A percentile compares a stretch with the other conserved stretches of the same genome.
These are phyloP conservation scores for Lamprologus speciosus DNA, from an alignment of 2,113 vertebrate species.

Conservation along the genomic window DNA sequence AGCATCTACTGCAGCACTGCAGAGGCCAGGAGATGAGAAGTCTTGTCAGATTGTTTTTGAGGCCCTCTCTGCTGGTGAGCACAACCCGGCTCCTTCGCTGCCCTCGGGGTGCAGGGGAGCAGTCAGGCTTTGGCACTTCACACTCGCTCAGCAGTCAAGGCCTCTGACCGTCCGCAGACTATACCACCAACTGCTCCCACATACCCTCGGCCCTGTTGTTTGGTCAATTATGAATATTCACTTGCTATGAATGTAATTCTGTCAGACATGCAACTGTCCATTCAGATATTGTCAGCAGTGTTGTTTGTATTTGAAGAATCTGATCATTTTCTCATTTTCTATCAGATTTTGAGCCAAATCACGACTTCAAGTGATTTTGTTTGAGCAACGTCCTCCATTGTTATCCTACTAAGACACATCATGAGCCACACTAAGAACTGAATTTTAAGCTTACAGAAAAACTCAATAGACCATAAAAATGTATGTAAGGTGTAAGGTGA, in stretches of 20 bases:
- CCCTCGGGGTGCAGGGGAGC: slow-evolving; percentile 56
- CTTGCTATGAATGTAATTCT: slow-evolving; percentile 84
- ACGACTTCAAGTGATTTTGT: not conserved
- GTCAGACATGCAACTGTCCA: slow-evolving; percentile 84
- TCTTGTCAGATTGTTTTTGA: slow-evolving; percentile 60
- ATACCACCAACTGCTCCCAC: slow-evolving; percentile 60
- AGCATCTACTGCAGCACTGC: not conserved
- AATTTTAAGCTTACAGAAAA: not conserved
- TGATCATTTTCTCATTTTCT: slow-evolving; percentile 6
- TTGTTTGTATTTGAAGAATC: slow-evolving; percentile 40
- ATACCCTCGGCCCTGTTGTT: slow-evolving; percentile 75
- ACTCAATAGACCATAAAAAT: not conserved
- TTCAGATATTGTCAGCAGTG: slow-evolving; percentile 81
- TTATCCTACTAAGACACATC: not conserved
- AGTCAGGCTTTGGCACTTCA: slow-evolving; percentile 76
- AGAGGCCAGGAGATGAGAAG: slow-evolving; percentile 29
- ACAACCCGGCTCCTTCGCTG: slow-evolving; percentile 44
- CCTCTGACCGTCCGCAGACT: slow-evolving; percentile 68
- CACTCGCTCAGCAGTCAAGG: slow-evolving; percentile 75
- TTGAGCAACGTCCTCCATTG: not conserved
- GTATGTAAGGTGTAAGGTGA: not conserved
- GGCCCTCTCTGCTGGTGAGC: slow-evolving; percentile 27
- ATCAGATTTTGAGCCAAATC: not conserved
- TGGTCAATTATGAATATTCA: slow-evolving; percentile 89
- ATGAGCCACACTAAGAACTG: not conserved